These are phyloP conservation scores for Agrochola macilenta DNA, from an alignment of 2,888 invertebrate genomes.

Conservation along the genomic window DNA sequence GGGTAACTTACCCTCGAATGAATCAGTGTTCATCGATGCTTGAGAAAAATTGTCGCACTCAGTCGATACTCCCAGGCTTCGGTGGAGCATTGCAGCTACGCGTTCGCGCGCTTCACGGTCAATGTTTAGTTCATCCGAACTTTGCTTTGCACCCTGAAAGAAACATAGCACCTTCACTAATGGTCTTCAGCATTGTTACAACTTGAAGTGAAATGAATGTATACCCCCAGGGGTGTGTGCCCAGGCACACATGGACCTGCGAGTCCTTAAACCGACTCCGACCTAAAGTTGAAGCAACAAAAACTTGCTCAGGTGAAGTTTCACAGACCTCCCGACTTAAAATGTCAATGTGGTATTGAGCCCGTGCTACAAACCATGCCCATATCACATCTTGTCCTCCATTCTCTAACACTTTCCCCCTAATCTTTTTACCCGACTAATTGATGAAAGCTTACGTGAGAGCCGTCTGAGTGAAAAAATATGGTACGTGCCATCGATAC, in stretches of 20 bases:
- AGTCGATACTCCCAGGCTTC: slow-evolving; percentile 73
- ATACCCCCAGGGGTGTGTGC: too few relatives aligned
- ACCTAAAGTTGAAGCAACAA: not conserved
- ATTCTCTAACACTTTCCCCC: not conserved
- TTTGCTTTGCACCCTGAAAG: slow-evolving; percentile 64
- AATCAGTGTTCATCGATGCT: slow-evolving; percentile 74
- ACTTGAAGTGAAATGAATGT: not conserved
- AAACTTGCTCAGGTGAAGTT: not conserved
- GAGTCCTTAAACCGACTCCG: not conserved
- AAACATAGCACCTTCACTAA: not conserved
- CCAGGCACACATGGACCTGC: too few relatives aligned
- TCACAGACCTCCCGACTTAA: not conserved
- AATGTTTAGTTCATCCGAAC: slow-evolving; percentile 75
- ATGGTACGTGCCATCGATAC: not conserved
- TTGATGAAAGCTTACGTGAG: not conserved
- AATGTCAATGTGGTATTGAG: not conserved
- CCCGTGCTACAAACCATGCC: not conserved
- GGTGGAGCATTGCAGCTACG: slow-evolving; percentile 81
- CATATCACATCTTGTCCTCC: not conserved
- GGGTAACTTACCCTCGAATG: slow-evolving; percentile 75
- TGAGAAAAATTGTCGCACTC: slow-evolving; percentile 74
- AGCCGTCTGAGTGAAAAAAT: not conserved
- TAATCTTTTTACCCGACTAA: not conserved
- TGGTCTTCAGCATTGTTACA: not conserved
- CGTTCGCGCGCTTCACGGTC: slow-evolving; percentile 81